phyloP scores from a whole-genome alignment of 2,797 vertebrate species.

The Pseudochaenichthys georgianus region DNA sequence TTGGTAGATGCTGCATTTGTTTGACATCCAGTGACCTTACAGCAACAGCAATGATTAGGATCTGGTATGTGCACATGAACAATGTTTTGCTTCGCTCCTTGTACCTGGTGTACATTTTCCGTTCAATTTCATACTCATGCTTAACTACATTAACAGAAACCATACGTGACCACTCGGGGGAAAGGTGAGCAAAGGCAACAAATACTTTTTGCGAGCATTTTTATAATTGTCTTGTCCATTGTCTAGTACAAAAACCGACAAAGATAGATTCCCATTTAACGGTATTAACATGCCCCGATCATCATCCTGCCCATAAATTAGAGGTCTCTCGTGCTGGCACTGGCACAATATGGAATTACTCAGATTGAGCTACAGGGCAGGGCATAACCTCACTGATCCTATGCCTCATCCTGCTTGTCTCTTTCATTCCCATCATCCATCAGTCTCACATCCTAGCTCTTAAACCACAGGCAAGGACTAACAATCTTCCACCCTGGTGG shows the following conservation, averaged over 20 bases:
- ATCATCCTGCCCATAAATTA: conserved; percentile 18
- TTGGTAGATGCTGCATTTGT: conserved; percentile 12
- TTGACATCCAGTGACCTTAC: conserved; percentile 17
- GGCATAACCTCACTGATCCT: conserved; percentile 47
- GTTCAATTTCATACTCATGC: too few relatives aligned
- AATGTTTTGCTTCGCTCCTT: too few relatives aligned
- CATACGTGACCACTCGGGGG: not conserved
- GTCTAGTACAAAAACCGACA: not conserved
- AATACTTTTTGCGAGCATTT: not conserved
- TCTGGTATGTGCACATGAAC: too few relatives aligned
- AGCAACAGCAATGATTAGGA: conserved; percentile 1
- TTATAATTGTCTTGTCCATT: not conserved
- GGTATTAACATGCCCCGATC: conserved; percentile 7
- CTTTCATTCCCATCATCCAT: conserved; percentile 65
- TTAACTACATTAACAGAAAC: too few relatives aligned
- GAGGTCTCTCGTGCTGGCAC: conserved; percentile 15
- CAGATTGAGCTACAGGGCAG: conserved; percentile 45
- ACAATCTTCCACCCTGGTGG: conserved; percentile 51
- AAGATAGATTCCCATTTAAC: not conserved
- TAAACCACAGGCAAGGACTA: conserved; percentile 58
- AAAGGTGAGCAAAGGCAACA: not conserved
- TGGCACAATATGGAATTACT: conserved; percentile 57
- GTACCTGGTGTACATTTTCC: too few relatives aligned
- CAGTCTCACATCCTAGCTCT: conserved; percentile 46
- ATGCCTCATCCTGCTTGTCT: conserved; percentile 58